Percentiles rank a stretch among this genome's conserved stretches.
Evolutionary conservation across 2,797 vertebrate genomes (phyloP).

Genomic region (Cyclura pinguis): DNA sequence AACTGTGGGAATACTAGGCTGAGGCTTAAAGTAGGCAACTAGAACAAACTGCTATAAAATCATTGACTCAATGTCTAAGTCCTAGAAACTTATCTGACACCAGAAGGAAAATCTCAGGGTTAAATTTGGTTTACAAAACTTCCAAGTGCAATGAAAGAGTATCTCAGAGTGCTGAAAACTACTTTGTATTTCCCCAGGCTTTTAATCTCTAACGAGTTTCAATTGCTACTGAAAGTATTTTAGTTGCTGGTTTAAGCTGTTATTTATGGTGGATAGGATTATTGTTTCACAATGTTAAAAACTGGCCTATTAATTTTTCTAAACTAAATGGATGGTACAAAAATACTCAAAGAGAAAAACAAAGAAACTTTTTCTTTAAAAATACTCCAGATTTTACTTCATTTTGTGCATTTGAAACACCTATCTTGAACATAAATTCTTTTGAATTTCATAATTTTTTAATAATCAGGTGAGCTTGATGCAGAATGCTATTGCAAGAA

Average conservation of each 20-base stretch:
- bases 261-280: not conserved
- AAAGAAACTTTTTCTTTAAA: not conserved
- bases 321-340: not conserved
- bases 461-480: not conserved
- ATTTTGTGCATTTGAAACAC: not conserved
- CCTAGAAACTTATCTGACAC: not conserved
- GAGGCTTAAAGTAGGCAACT: not conserved
- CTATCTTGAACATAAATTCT: not conserved
- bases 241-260: not conserved
- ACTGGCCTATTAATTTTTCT: not conserved
- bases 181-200: not conserved
- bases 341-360: no score
- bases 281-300: not conserved
- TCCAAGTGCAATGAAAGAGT: not conserved
- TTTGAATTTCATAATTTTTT: not conserved
- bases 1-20: not conserved
- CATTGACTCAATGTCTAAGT: not conserved
- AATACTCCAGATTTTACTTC: not conserved
- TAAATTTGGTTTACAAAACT: not conserved
- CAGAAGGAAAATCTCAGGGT: not conserved
- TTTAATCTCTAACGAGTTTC: not conserved
- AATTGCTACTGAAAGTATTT: not conserved
- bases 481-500: not conserved
- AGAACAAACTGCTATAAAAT: not conserved
- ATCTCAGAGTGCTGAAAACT: not conserved